phyloP scores from a whole-genome alignment of 2,113 vertebrate species.

The Fregata magnificens region DNA sequence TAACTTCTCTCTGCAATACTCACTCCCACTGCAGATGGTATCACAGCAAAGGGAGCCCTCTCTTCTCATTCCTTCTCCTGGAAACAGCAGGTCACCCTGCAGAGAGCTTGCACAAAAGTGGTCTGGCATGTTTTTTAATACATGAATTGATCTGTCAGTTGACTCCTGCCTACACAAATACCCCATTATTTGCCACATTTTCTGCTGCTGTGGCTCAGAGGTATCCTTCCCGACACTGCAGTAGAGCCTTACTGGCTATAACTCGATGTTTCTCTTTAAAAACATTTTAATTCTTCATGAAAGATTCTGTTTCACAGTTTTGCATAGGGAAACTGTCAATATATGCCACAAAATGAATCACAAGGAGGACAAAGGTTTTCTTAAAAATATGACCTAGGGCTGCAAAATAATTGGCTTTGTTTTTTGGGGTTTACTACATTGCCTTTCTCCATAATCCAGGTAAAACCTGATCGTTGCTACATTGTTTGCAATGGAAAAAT shows the following conservation, averaged over 20 bases:
- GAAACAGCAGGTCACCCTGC: not conserved
- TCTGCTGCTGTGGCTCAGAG: not conserved
- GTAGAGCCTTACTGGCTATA: not conserved
- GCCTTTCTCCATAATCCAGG: not conserved
- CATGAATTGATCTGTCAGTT: not conserved
- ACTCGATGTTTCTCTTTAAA: not conserved
- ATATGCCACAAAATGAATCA: not conserved
- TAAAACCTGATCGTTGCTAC: not conserved
- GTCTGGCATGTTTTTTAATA: not conserved
- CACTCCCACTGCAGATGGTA: not conserved
- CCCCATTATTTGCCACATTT: not conserved
- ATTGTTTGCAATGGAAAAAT: not conserved
- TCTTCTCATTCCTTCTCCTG: not conserved
- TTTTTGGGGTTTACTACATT: not conserved
- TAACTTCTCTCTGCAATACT: not conserved
- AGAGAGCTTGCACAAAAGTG: not conserved
- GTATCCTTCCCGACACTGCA: not conserved
- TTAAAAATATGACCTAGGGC: not conserved
- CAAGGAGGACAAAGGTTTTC: not conserved
- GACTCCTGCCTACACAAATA: not conserved
- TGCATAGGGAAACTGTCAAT: not conserved
- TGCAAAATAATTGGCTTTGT: not conserved
- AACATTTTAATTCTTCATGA: not conserved
- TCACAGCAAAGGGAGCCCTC: not conserved
- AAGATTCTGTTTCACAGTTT: not conserved